Percentiles rank a stretch among this genome's conserved stretches.
Conservation (phyloP, 2,888 invertebrate species). For the Drosophila mulleri region DNA sequence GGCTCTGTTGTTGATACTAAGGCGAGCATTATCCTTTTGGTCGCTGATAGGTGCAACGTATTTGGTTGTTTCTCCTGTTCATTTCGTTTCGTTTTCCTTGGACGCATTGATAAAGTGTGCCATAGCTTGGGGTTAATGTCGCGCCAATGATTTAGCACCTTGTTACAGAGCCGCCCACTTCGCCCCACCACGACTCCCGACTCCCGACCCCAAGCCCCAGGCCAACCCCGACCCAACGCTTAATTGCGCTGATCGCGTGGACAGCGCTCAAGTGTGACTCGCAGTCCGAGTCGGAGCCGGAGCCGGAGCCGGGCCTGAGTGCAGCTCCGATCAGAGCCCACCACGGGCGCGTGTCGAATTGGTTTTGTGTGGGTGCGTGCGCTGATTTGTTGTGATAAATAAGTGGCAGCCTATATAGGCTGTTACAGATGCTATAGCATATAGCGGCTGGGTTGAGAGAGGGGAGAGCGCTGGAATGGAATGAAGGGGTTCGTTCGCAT, state of each 20-base stretch:
- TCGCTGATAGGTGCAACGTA: conserved; percentile 71
- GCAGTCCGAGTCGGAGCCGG: conserved; percentile 9
- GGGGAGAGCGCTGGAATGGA: conserved; percentile 10
- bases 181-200: neutral
- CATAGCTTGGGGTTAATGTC: conserved; percentile 84
- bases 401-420: conserved; percentile 74
- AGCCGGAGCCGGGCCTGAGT: conserved; percentile 5
- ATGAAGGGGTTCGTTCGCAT: conserved; percentile 49
- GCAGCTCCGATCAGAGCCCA: conserved; percentile 53
- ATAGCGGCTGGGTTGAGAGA: neutral
- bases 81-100: conserved; percentile 7
- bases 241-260: conserved; percentile 80
- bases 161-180: conserved; percentile 68
- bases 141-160: conserved; percentile 84
- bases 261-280: conserved; percentile 50
- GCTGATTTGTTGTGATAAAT: conserved; percentile 83
- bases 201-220: conserved; percentile 9
- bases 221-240: conserved; percentile 57
- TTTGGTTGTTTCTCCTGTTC: conserved; percentile 29
- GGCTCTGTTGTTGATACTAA: conserved; percentile 45
- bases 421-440: conserved; percentile 54
- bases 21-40: conserved; percentile 68
- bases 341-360: conserved; percentile 81
- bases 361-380: conserved; percentile 83
- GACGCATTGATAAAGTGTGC: conserved; percentile 84